phyloP scores from a whole-genome alignment of 30 jellyfish, hydroid and myxozoan genomes.

The Nemopilema nomurai region DNA sequence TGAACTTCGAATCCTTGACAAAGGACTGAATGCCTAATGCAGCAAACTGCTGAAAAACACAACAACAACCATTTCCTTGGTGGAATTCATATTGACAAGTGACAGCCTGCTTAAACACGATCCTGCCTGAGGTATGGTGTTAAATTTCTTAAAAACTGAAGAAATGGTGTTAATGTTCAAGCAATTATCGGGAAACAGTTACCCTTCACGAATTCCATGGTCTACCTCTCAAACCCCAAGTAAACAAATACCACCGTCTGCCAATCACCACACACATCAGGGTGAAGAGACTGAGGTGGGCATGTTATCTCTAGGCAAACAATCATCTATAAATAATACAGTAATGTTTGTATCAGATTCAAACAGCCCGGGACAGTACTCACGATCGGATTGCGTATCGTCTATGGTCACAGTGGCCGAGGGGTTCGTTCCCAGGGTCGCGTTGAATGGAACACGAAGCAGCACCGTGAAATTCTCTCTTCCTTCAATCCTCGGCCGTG shows the following conservation, averaged over 20 bases:
- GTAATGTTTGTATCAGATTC: not conserved
- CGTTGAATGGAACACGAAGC: slow-evolving; percentile 77
- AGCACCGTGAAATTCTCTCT: slow-evolving; percentile 78
- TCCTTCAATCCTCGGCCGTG: slow-evolving; percentile 91
- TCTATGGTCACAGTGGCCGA: slow-evolving; percentile 91
- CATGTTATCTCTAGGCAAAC: not conserved
- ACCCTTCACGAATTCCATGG: not conserved
- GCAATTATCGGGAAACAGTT: no score
- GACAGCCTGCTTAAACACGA: no score
- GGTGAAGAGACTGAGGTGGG: not conserved
- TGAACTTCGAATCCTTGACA: no score
- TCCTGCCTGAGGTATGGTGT: no score
- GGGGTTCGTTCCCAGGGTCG: slow-evolving; percentile 66
- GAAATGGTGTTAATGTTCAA: no score
- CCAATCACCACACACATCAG: not conserved
- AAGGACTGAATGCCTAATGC: no score
- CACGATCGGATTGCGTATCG: slow-evolving; percentile 89
- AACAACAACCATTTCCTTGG: no score
- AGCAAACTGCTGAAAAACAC: no score
- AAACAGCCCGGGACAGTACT: slow-evolving; percentile 6
- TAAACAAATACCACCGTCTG: not conserved
- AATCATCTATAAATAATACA: not conserved
- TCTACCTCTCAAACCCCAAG: not conserved
- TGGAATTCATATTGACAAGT: no score
- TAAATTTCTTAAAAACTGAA: no score